Base-by-base conservation (phyloP, 2,797 vertebrate genomes). In the Alcedo atthis region DNA sequence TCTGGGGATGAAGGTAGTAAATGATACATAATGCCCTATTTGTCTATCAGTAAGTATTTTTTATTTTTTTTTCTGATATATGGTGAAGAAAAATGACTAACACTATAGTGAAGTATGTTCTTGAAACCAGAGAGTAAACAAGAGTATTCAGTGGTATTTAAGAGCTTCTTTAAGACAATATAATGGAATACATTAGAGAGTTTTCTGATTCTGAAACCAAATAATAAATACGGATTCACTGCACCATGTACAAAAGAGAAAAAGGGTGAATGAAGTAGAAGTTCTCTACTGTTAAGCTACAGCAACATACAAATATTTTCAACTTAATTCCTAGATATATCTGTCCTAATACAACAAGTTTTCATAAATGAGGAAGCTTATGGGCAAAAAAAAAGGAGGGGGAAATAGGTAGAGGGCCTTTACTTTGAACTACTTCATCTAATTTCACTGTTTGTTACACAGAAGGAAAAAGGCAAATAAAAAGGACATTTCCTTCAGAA, bases 381-480 rank as follows among this genome's bases (percentile, higher is more conserved):
- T 58, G 9, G 33, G 68, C 8, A 32, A 57, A 33, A 24, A 74
- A 75, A 32, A 75, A 86, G 83, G 30, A 55, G 16, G 15, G 7
- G 19, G 13, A 42, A 78, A 67, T 66, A 77, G 12, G 21, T 69
- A 66, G 30, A 62, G 4, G 8, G 12, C 6, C 14, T 92, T 91
- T 81, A 74, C 85, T 92, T 94, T 92, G 79, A 92, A 91, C 46
- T 15, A 0, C 7, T 76, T 78, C 24, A 66, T 55, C 11, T 89
- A 78, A 92, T 95, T 83, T 93, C 81, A 90, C 32, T 68, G 42
- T 63, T 91, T 89, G 51, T 53, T 84, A 63, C 73, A 85, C 82
- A 78, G 33, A 84, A 85, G 7, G 24, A 22, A 12, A 5, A 20
- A 5, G 8, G 30, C 15, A 15, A 40, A n/a, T 43, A 45, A 49